These are phyloP conservation scores for Drosophila sturtevanti DNA, from an alignment of 1,140 invertebrate species.

Conservation along the genomic window DNA sequence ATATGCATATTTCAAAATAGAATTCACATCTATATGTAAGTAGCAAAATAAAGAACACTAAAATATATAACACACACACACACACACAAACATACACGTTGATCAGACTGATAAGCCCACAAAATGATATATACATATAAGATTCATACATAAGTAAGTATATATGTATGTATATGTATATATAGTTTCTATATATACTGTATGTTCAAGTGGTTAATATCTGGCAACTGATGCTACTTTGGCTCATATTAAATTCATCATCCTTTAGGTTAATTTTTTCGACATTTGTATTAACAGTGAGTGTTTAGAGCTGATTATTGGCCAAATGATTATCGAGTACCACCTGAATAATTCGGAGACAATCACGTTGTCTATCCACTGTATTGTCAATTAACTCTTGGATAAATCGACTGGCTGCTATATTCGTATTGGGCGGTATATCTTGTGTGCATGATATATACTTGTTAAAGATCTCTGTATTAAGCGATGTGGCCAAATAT, in stretches of 20 bases:
- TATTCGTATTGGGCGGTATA: slow-evolving; percentile 74
- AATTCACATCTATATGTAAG: slow-evolving; percentile 13
- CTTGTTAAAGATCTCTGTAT: slow-evolving; percentile 78
- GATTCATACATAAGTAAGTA: too few relatives aligned
- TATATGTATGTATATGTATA: not conserved
- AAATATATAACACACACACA: slow-evolving; percentile 19
- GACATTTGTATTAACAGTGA: not conserved
- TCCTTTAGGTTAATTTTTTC: not conserved
- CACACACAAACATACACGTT: slow-evolving; percentile 27
- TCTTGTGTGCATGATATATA: slow-evolving; percentile 81
- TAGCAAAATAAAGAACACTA: slow-evolving; percentile 15
- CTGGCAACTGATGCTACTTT: slow-evolving; percentile 9
- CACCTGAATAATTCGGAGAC: slow-evolving; percentile 71
- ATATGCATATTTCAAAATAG: slow-evolving; percentile 14
- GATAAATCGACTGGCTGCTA: slow-evolving; percentile 74
- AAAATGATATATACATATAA: not conserved
- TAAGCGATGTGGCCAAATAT: slow-evolving; percentile 73
- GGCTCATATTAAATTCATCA: slow-evolving; percentile 22
- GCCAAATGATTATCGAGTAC: slow-evolving; percentile 74
- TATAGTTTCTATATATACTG: too few relatives aligned
- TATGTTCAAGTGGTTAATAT: not conserved
- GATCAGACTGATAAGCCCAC: slow-evolving; percentile 14
- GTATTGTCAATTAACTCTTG: slow-evolving; percentile 78
- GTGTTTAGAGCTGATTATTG: slow-evolving; percentile 64
- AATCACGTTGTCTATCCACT: slow-evolving; percentile 71